Percentiles rank a stretch among this genome's conserved stretches.
phyloP scores from a whole-genome alignment of 1,140 invertebrate genomes.

The Drosophila hydei region DNA sequence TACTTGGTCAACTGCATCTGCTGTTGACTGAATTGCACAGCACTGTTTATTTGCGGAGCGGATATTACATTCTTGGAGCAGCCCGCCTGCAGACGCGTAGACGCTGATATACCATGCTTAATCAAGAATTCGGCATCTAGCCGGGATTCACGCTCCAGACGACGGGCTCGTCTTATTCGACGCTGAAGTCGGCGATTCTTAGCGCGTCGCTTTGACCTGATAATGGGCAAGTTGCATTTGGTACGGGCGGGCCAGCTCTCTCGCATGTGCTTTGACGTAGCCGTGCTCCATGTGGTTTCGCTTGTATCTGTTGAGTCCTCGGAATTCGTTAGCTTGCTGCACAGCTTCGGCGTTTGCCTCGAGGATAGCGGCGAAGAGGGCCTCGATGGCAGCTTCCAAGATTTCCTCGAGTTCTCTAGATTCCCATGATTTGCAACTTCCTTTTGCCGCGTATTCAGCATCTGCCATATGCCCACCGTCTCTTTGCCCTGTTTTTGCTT shows the following conservation, averaged over 20 bases:
- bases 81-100: slow-evolving; percentile 19
- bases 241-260: no score
- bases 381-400: no score
- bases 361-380: no score
- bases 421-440: neutral
- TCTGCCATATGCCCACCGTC: slow-evolving; percentile 10
- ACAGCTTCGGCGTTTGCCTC: no score
- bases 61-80: neutral
- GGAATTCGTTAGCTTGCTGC: no score
- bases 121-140: slow-evolving; percentile 52
- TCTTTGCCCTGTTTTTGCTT: slow-evolving; percentile 5
- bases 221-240: neutral
- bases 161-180: slow-evolving; percentile 34
- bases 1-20: neutral
- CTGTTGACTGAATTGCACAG: no score
- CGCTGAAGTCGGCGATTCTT: slow-evolving; percentile 8
- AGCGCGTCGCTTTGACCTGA: slow-evolving; percentile 25
- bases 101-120: slow-evolving; percentile 12
- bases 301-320: no score
- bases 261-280: no score
- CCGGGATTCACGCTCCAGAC: slow-evolving; percentile 45
- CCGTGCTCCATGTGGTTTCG: neutral
- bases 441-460: neutral
- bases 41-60: neutral
- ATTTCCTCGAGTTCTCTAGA: no score